A percentile compares a stretch with the other conserved stretches of the same genome.
These are phyloP conservation scores for Goniozus legneri DNA, from an alignment of 1,140 invertebrate species.

Conservation along the genomic window DNA sequence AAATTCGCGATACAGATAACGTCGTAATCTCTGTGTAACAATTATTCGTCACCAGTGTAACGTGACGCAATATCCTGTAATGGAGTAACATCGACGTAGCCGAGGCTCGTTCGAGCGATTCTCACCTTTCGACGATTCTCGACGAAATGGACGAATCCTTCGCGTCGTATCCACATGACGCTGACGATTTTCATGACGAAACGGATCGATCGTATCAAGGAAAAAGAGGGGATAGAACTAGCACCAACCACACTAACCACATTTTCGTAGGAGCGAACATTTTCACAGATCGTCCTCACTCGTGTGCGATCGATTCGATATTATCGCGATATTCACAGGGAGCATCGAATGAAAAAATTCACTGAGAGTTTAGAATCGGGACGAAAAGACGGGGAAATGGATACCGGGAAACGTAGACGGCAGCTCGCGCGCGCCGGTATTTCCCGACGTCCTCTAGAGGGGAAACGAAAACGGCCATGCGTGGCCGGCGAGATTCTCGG, in stretches of 20 bases:
- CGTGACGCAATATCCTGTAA: neutral
- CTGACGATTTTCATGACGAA: neutral
- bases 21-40: no score
- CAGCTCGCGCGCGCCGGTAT: conserved; percentile 24
- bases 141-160: neutral
- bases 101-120: neutral
- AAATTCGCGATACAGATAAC: no score
- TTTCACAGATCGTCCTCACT: conserved; percentile 3
- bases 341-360: no score
- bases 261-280: conserved; percentile 9
- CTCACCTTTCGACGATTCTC: neutral
- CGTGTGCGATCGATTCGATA: no score
- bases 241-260: conserved; percentile 22
- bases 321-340: no score
- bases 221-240: conserved; percentile 1
- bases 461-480: conserved; percentile 30
- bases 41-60: neutral
- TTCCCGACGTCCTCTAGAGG: conserved; percentile 27
- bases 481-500: conserved; percentile 19
- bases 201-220: neutral
- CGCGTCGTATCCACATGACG: neutral
- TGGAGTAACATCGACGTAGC: neutral
- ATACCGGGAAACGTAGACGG: conserved; percentile 14
- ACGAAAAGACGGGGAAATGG: conserved; percentile 18
- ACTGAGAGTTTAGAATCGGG: no score